phyloP scores from a whole-genome alignment of 2,113 vertebrate genomes.

The Scytalopus superciliaris region DNA sequence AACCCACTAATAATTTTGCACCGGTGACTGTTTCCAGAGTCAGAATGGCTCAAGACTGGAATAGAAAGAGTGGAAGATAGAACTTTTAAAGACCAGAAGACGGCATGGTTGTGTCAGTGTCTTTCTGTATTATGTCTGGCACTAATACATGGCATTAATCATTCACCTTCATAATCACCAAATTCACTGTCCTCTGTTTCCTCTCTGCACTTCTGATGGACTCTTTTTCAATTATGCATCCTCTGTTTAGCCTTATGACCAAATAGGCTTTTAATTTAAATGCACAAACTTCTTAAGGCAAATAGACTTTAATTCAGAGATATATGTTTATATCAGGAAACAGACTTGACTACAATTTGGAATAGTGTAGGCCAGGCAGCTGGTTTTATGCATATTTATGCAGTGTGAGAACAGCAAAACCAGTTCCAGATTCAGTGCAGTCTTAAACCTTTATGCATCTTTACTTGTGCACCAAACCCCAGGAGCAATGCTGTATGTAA shows the following conservation, averaged over 20 bases:
- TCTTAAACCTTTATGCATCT: background rate
- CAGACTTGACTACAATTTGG: background rate
- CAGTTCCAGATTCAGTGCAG: background rate
- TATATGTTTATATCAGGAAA: background rate
- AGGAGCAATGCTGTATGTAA: background rate
- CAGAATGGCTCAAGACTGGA: background rate
- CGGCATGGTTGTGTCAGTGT: background rate
- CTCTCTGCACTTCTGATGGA: background rate
- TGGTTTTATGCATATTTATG: background rate
- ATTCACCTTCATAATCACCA: background rate
- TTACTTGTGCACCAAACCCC: background rate
- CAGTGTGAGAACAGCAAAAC: background rate
- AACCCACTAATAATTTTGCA: background rate
- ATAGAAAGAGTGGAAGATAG: background rate
- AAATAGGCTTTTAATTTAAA: constrained; percentile 5
- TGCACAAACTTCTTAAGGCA: background rate
- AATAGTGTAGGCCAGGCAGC: background rate
- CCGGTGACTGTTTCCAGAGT: background rate
- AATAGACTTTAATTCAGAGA: background rate
- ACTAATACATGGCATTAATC: background rate
- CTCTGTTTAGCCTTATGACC: background rate
- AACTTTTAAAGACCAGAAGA: background rate
- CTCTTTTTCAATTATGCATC: background rate
- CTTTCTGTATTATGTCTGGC: constrained; percentile 2
- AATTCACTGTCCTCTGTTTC: background rate